These are phyloP conservation scores for Artibeus jamaicensis DNA, from an alignment of 2,797 vertebrate species.

Conservation along the genomic window DNA sequence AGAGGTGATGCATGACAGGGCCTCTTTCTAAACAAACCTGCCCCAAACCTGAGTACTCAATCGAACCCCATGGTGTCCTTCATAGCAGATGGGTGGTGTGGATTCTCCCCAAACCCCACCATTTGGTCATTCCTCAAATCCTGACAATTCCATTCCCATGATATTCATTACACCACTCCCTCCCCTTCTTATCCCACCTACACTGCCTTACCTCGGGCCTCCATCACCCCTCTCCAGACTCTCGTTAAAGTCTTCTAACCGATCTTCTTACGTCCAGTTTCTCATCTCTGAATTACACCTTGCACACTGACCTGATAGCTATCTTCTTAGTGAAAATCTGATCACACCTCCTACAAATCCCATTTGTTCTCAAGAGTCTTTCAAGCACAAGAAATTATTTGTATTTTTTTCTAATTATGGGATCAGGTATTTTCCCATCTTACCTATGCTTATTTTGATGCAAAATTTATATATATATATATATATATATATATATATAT, in stretches of 20 bases:
- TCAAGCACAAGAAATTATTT: not conserved
- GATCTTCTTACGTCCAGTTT: not conserved
- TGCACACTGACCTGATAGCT: not conserved
- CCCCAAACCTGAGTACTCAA: not conserved
- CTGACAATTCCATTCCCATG: not conserved
- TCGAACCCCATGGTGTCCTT: not conserved
- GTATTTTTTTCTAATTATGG: not conserved
- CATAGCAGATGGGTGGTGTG: not conserved
- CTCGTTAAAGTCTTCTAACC: not conserved
- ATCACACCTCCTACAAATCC: not conserved
- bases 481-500: too few species aligned
- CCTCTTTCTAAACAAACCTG: not conserved
- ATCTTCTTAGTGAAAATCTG: not conserved
- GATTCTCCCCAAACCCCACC: not conserved
- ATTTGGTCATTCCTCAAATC: not conserved
- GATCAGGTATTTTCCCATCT: not conserved
- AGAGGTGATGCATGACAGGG: not conserved
- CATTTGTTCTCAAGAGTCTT: slow-evolving; percentile 25
- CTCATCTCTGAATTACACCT: not conserved
- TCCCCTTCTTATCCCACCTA: not conserved
- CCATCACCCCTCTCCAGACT: not conserved
- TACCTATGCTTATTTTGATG: not conserved
- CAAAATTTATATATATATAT: too few species aligned
- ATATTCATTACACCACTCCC: not conserved
- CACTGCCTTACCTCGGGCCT: not conserved